phyloP scores from a whole-genome alignment of 2,797 vertebrate genomes.

The Tachyglossus aculeatus region DNA sequence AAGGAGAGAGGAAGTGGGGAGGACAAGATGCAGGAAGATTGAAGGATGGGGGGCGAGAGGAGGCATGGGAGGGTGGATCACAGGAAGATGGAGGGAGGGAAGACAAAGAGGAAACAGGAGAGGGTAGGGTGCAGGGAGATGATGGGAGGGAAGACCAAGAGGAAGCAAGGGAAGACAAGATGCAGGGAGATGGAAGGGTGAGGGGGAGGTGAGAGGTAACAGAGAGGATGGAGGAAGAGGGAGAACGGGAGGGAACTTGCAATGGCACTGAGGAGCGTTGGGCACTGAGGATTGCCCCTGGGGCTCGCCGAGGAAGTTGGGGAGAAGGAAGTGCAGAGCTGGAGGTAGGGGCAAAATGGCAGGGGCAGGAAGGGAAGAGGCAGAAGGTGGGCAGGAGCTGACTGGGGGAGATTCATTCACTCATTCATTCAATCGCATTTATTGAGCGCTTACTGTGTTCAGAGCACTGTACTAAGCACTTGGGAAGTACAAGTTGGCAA shows the following conservation, averaged over 20 bases:
- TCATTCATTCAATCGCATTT: background rate
- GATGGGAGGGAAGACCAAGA: background rate
- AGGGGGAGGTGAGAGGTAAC: too few relatives aligned
- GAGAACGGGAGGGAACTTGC: background rate
- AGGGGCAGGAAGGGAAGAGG: accelerated
- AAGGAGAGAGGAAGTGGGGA: background rate
- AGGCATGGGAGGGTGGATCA: background rate
- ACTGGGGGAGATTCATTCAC: background rate
- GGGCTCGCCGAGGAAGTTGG: too few relatives aligned
- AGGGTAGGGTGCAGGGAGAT: background rate
- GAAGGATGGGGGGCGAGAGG: background rate
- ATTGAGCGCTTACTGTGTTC: too few relatives aligned
- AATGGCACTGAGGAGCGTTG: background rate
- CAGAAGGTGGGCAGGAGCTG: background rate
- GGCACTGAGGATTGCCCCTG: too few relatives aligned
- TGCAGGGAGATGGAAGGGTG: too few relatives aligned
- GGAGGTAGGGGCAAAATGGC: background rate
- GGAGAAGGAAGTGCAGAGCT: background rate
- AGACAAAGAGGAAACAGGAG: background rate
- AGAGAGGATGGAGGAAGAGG: background rate
- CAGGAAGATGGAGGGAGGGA: background rate
- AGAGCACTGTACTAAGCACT: too few relatives aligned
- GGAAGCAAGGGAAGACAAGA: too few relatives aligned
- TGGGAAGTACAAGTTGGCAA: too few relatives aligned
- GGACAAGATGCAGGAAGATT: background rate